Evolutionary conservation across 1,140 invertebrate species (phyloP), one percentile per base, ranked within the genome.

Genomic region (Lordiphosa collinella): DNA sequence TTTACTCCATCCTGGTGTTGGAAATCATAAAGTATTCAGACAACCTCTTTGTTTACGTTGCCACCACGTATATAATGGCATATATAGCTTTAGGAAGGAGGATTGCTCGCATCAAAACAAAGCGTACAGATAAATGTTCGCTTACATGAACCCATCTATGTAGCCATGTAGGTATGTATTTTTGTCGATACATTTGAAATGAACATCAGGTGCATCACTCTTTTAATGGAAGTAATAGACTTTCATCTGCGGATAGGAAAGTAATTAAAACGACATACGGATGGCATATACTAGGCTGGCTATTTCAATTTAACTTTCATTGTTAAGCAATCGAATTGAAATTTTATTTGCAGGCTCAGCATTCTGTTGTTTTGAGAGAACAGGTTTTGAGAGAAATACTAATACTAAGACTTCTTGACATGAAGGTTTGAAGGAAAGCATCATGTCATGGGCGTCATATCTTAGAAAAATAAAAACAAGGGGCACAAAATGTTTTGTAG

Each of bases 271-370:
- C n/a, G 36, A 56, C 37, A 56, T 37, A 48, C 34, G 25, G 25
- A 25, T 25, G 31, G 38, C 25, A 25, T 22, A 50, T 44, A 47
- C 29, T 22, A 35, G n/a, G 44, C 49, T 66, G 50, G 43, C 40
- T 58, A 67, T 66, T 66, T 66, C 63, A 67, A 67, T 67, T 67
- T 58, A 67, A 32, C 22, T 35, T 32, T 14, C 34, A 65, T 65
- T 64, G 62, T 65, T 65, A 31, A 44, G 47, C 14, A 35, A 48
- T 65, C 38, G 41, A 62, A 58, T 66, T 44, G 41, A 44, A 44
- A 44, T 29, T 25, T 7, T 29, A 44, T 25, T 44, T 44, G 22
- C 6, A 4, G 6, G 41, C 10, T 4, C 11, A 25, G 5, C 22
- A 29, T 29, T 29, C 25, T 29, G 25, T 2, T n/a, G n/a, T n/a